Percentiles rank a stretch among this genome's conserved stretches.
Evolutionary conservation across 92 coral and sea anemone species (phyloP).

Genomic region (Virgularia gustaviana): DNA sequence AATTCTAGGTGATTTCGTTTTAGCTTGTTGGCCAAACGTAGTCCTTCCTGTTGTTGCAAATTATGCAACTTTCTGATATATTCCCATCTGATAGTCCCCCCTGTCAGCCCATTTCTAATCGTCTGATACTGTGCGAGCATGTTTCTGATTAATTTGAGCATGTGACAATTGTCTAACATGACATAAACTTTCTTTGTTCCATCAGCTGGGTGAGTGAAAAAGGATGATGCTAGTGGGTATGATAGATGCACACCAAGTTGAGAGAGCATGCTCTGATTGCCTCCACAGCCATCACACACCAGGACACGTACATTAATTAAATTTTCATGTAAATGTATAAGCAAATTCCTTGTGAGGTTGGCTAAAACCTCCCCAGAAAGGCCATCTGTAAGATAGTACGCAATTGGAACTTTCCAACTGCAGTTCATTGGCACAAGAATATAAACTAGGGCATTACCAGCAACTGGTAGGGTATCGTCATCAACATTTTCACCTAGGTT

Average conservation of each 20-base stretch:
- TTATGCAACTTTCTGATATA: background rate
- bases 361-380: slow-evolving; percentile 17
- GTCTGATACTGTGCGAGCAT: background rate
- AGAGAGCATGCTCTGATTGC: slow-evolving; percentile 17
- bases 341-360: background rate
- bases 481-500: slow-evolving; percentile 19
- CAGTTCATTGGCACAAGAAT: background rate
- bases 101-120: background rate
- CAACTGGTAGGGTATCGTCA: slow-evolving; percentile 29
- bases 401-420: slow-evolving; percentile 15
- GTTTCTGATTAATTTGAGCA: slow-evolving; percentile 19
- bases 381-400: slow-evolving; percentile 11
- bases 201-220: slow-evolving; percentile 12
- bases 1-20: background rate
- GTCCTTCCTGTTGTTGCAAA: slow-evolving; percentile 8
- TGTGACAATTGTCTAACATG: background rate
- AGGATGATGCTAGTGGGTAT: slow-evolving; percentile 9
- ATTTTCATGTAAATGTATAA: background rate
- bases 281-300: slow-evolving; percentile 3
- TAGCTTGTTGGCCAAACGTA: slow-evolving; percentile 17
- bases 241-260: background rate
- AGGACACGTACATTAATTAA: background rate
- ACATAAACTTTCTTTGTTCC: background rate
- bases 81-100: slow-evolving; percentile 6
- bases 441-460: slow-evolving; percentile 15